Evolutionary conservation across 2,113 vertebrate genomes (phyloP), one percentile per base, ranked within the genome.

Genomic region (Gymnobelideus leadbeateri): DNA sequence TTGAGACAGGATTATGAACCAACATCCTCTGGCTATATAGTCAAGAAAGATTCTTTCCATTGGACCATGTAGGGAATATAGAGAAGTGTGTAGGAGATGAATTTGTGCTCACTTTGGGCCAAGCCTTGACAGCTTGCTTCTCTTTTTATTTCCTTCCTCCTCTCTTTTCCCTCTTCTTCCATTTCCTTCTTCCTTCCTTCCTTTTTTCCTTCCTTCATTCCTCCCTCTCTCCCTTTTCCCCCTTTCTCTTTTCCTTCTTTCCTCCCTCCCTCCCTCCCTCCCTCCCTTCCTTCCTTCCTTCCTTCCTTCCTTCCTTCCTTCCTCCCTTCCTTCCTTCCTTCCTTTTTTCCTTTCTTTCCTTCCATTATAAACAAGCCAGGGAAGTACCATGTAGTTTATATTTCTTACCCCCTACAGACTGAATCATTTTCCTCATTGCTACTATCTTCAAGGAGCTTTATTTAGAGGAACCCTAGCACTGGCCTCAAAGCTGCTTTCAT

Each of bases 401-500:
- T 2, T 93, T 31, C 91, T 26, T 93, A 91, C 43, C 11, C 2
- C 46, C 23, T 94, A 90, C 37, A 43, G 37, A 84, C 93, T 61
- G 94, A 91, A 52, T 43, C 50, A 57, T 84, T 28, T 68, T 28
- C 61, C 14, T 77, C 91, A 91, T 92, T 93, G 12, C n/a, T 57
- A 0, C 52, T 95, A 53, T 43, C 26, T 96, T 89, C 43, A 16
- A 84, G 16, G n/a, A 84, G 37, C 6, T 84, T 84, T 84, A 43
- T 84, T 50, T 51, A 1, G 50, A 24, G 31, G 94, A 92, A 3
- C 25, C 24, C 89, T 26, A 92, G 68, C 37, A 84, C 50, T 94
- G 37, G 84, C 52, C 95, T 43, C 95, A 90, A 14, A 46, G 57
- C 0, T 2, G 43, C 89, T 96, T 95, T 91, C 95, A 49, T 14